Percentiles rank a stretch among this genome's conserved stretches.
phyloP scores from a whole-genome alignment of 2,797 vertebrate species.

The Bovichtus diacanthus region DNA sequence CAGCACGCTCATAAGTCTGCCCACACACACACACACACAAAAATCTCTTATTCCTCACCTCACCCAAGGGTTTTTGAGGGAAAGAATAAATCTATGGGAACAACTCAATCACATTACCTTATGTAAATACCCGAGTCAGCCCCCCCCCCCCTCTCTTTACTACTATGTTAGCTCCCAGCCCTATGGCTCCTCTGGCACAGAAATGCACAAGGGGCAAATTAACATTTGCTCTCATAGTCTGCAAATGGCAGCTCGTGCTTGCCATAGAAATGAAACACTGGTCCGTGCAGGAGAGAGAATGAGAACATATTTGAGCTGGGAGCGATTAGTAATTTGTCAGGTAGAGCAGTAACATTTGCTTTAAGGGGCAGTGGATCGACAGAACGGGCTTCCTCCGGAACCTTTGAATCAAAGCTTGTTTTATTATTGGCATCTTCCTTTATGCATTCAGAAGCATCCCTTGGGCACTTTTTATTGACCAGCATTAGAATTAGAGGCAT shows the following conservation, averaged over 20 bases:
- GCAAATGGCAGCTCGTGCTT: constrained; percentile 86
- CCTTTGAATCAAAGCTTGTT: constrained; percentile 64
- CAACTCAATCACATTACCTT: constrained; percentile 88
- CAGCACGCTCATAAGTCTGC: constrained; percentile 15
- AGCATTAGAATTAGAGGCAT: constrained; percentile 29
- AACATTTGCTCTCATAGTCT: constrained; percentile 85
- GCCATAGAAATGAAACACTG: constrained; percentile 82
- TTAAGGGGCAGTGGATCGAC: constrained; percentile 70
- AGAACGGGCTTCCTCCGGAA: constrained; percentile 61
- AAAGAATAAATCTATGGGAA: constrained; percentile 79
- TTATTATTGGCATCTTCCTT: constrained; percentile 45
- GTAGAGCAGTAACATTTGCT: constrained; percentile 81
- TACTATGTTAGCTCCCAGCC: constrained; percentile 68
- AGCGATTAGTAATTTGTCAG: constrained; percentile 81
- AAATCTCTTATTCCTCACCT: constrained; percentile 38
- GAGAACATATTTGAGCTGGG: constrained; percentile 79
- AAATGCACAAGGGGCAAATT: constrained; percentile 81
- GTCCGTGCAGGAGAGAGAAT: constrained; percentile 55
- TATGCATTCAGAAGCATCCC: constrained; percentile 32
- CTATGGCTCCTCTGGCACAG: constrained; percentile 69
- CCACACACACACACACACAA: background rate
- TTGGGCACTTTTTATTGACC: constrained; percentile 37
- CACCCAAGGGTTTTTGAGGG: constrained; percentile 56
- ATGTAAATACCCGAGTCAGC: constrained; percentile 83
- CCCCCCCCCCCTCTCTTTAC: constrained; percentile 61